phyloP scores from a whole-genome alignment of 2,797 vertebrate genomes.

The Halcyon badia region DNA sequence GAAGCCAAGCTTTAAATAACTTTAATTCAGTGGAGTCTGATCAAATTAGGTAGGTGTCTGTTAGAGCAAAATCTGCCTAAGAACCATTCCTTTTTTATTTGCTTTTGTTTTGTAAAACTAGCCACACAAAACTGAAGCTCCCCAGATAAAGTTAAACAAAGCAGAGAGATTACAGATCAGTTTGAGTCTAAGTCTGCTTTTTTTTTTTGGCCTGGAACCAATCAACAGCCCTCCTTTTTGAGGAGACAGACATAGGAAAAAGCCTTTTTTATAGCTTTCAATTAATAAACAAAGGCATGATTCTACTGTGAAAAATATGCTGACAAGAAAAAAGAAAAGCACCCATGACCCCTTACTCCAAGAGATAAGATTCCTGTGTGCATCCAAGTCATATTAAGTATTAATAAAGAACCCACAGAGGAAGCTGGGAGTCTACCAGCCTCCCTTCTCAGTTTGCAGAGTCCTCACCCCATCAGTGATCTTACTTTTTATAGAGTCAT shows the following conservation, averaged over 20 bases:
- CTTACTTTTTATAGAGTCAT: not conserved
- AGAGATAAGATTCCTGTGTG: not conserved
- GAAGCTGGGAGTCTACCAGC: not conserved
- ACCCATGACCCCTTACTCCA: not conserved
- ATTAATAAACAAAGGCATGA: constrained; percentile 32
- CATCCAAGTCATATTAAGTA: not conserved
- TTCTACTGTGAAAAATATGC: not conserved
- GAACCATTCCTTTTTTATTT: not conserved
- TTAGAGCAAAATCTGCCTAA: not conserved
- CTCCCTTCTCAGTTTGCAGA: not conserved
- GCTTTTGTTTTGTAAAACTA: constrained; percentile 22
- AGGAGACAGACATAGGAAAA: not conserved
- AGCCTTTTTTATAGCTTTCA: not conserved
- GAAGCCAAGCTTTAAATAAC: not conserved
- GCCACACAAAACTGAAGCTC: not conserved
- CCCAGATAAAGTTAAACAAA: constrained; percentile 19
- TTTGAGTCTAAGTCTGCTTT: not conserved
- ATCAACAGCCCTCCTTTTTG: not conserved
- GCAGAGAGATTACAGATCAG: constrained; percentile 4
- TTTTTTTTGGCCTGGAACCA: constrained; percentile 7
- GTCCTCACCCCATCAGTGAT: not conserved
- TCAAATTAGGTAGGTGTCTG: not conserved
- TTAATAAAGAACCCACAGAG: not conserved
- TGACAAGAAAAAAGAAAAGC: not conserved
- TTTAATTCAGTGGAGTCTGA: not conserved